A percentile compares a stretch with the other conserved stretches of the same genome.
phyloP scores from a whole-genome alignment of 1,140 invertebrate genomes.

The Dendrolimus kikuchii region DNA sequence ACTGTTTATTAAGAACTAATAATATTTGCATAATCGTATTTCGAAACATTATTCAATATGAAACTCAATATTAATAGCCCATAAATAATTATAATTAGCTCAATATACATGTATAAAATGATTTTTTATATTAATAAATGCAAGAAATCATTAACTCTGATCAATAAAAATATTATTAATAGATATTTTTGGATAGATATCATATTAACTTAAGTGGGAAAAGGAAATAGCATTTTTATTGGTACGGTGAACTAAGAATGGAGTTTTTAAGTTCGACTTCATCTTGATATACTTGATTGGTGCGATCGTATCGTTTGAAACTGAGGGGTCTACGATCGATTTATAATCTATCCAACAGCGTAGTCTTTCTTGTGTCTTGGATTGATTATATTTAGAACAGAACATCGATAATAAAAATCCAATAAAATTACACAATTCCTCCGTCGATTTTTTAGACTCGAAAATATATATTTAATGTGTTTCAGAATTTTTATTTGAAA shows the following conservation, averaged over 20 bases:
- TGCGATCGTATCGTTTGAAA: constrained; percentile 5
- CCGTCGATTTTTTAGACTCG: too few relatives aligned
- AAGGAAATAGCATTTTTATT: constrained; percentile 33
- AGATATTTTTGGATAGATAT: constrained; percentile 31
- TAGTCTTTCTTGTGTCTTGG: too few relatives aligned
- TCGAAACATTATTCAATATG: constrained; percentile 45
- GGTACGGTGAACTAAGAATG: constrained; percentile 14
- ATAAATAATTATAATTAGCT: constrained; percentile 56
- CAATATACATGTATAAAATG: constrained; percentile 35
- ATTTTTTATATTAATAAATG: constrained; percentile 46
- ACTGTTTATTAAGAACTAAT: constrained; percentile 65
- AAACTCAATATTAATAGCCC: constrained; percentile 60
- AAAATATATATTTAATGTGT: too few relatives aligned
- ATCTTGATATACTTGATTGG: constrained; percentile 10
- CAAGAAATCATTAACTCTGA: constrained; percentile 38
- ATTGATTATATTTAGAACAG: too few relatives aligned
- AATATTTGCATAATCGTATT: constrained; percentile 67
- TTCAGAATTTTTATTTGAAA: too few relatives aligned
- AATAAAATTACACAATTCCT: too few relatives aligned
- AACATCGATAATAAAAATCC: too few relatives aligned
- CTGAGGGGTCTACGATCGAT: constrained; percentile 6
- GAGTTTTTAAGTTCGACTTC: constrained; percentile 15
- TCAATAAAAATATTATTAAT: constrained; percentile 46
- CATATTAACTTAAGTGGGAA: constrained; percentile 20
- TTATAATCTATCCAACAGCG: constrained; percentile 2